Base-by-base conservation (phyloP, 1,140 invertebrate species). In the Monochamus saltuarius region DNA sequence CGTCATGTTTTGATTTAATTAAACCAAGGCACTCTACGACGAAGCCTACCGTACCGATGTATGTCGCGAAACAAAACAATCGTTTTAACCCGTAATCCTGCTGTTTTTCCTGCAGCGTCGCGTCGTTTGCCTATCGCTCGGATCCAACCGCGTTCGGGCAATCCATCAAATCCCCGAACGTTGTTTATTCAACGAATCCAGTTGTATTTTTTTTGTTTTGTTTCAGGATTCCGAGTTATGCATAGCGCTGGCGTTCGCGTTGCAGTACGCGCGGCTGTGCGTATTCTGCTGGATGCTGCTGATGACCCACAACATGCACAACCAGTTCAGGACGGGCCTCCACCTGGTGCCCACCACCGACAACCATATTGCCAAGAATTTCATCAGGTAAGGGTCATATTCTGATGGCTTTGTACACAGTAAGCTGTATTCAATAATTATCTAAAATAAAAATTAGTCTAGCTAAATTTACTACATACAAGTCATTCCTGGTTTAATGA, bases 191-290 rank as follows among this genome's bases (percentile, higher is more conserved):
- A 13, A 42, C 40, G 40, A 29, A 29, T 29, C 46, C 17, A 29
- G 22, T 6, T 29, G 22, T 29, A 29, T 6, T 29, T 29, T 37
- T 39, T 16, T n/a, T 54, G n/a, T 49, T 51, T 61, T 62, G 53
- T 80, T 78, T 7, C 77, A 87, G 85, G 85, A 86, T 55, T 75
- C 81, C 1, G 83, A 85, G 63, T 67, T 87, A n/a, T 87, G 85
- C 65, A 76, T 86, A 45, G 81, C 83, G 1, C 73, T 87, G 11
- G 80, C 83, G 4, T 78, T 85, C 59, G 83, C 84, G 11, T 73
- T 87, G 35, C 83, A 86, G 51, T 86, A 85, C 62, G 71, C 86
- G 3, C 78, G 85, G 8, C 74, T 86, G 10, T 82, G 83, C 29
- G 81, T 84, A 11, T 79, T 86, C n/a, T 83, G 81, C 43, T 87